Evolutionary conservation across 2,797 vertebrate species (phyloP), one percentile per base, ranked within the genome.

Genomic region (Rousettus madagascariensis): DNA sequence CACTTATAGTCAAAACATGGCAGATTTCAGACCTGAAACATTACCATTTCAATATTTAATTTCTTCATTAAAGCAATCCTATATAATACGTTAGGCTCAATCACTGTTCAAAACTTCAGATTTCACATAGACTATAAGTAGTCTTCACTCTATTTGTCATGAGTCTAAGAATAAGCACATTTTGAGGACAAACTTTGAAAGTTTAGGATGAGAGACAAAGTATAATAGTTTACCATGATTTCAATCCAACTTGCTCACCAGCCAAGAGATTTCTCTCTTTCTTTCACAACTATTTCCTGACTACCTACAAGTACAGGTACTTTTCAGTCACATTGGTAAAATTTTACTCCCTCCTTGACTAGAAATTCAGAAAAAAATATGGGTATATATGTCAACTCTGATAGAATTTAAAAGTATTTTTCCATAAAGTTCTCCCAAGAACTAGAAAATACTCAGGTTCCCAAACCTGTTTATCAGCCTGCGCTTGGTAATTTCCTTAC

Each of bases 291-390:
- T 41, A 91, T 46, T 89, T 91, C 59, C 11, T 74, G 22, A 93
- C 91, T n/a, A 63, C 15, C 61, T 3, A 86, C 51, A 89, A 82
- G 17, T 30, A 53, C 43, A 49, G 61, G 28, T 16, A 82, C 71
- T 71, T 86, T 79, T 85, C 9, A 79, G 33, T 78, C 33, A 57
- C 36, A 71, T 6, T 68, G 24, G 30, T 82, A 94, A 91, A 51
- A 22, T 53, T 49, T 41, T 71, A 83, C 17, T 79, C 20, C 22
- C 55, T 66, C 89, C 28, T 46, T 91, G 24, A 95, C 78, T 86
- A 86, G 46, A 89, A 94, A 90, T 12, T 91, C 68, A 93, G 55
- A 87, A 51, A 97, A 97, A 84, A 43, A 86, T 36, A 59, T 55
- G 43, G 55, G 24, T 90, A 53, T 71, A 28, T 90, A 53, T 71